Evolutionary conservation across 1,140 invertebrate species (phyloP).

Genomic region (Ostrea denselamellosa): DNA sequence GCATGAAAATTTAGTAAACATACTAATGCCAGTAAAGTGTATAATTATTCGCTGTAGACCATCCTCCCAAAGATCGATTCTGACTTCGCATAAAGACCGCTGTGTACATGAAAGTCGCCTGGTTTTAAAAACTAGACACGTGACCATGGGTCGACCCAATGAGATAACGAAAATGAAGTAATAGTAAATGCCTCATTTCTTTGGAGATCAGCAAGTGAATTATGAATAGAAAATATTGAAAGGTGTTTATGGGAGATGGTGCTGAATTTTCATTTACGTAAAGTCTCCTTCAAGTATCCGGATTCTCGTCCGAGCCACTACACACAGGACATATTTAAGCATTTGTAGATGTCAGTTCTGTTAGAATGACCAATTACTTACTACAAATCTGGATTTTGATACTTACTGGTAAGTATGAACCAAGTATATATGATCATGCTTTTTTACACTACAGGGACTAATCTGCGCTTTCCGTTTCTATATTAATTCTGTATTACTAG

Average conservation of each 20-base stretch:
- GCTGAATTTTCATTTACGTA: background rate
- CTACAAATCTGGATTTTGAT: background rate
- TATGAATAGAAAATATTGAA: slow-evolving; percentile 1
- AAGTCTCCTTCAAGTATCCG: background rate
- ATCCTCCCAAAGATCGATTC: slow-evolving; percentile 18
- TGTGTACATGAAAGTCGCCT: background rate
- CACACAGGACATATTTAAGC: too few species aligned
- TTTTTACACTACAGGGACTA: too few species aligned
- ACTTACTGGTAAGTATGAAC: background rate
- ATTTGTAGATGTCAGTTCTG: background rate
- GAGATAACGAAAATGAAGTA: slow-evolving; percentile 27
- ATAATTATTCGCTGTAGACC: background rate
- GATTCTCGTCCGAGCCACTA: too few species aligned
- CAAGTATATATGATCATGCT: too few species aligned
- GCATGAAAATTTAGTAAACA: background rate
- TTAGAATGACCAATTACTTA: background rate
- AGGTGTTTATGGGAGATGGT: background rate
- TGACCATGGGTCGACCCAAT: background rate
- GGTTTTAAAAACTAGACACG: background rate
- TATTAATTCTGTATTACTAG: too few species aligned
- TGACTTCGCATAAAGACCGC: slow-evolving; percentile 1
- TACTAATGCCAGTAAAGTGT: background rate
- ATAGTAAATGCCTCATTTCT: slow-evolving; percentile 5
- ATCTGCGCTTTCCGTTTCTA: too few species aligned
- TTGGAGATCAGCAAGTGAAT: background rate